Base-by-base conservation (phyloP, 2,888 invertebrate genomes). In the Steinernema carpocapsae region DNA sequence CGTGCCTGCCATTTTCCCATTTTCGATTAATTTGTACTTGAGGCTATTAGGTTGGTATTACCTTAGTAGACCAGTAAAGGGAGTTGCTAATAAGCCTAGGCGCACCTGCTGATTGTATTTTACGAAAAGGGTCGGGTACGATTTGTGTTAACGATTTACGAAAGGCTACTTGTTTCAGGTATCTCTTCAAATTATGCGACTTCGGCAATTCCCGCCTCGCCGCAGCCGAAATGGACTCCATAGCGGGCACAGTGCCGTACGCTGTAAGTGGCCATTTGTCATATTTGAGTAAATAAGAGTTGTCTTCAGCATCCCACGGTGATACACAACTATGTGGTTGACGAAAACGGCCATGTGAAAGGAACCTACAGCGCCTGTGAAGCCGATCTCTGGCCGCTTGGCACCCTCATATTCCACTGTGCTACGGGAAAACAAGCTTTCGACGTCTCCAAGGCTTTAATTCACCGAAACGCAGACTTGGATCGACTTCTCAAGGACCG, bases 131-230 rank as follows among this genome's bases (percentile, higher is more conserved):
- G 37, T 37, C 10, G 37, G 37, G 37, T 37, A 37, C 37, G 37
- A n/a, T n/a, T n/a, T n/a, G n/a, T n/a, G n/a, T n/a, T n/a, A n/a
- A n/a, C n/a, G n/a, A n/a, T n/a, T n/a, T n/a, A n/a, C n/a, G n/a
- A n/a, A n/a, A n/a, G n/a, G n/a, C n/a, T n/a, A n/a, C n/a, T n/a
- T n/a, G 10, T 37, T 56, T 24, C 24, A 56, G 56, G 56, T 56
- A 56, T 22, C 56, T 56, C 4, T 56, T 56, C 56, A 56, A 56
- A 26, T 14, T 56, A 14, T 56, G 56, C 56, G 56, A 56, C 26
- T 56, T 56, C 22, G 56, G 56, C 2, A 56, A 56, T 26, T 56
- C 56, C 19, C 56, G 56, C 1, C 4, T 56, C 10, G 56, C 56
- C 2, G 56, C 56, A 19, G 56, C 56, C 24, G 56, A 56, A 14